Evolutionary conservation across 2,797 vertebrate species (phyloP), one percentile per base, ranked within the genome.

Genomic region (Pangasius mekongensis): DNA sequence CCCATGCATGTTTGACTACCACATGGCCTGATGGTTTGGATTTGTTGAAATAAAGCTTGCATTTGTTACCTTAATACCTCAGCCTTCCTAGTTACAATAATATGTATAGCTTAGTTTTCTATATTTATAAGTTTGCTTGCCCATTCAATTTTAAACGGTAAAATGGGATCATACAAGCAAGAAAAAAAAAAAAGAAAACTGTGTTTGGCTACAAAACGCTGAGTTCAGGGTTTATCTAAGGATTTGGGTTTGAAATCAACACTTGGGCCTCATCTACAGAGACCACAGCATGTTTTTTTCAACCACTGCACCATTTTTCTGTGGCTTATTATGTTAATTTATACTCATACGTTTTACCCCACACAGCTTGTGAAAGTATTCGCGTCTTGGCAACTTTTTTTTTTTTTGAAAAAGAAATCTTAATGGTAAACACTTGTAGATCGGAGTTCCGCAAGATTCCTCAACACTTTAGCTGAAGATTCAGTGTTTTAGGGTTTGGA

Each of bases 241-340:
- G 91, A 89, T 85, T 92, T 89, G 89, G 84, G 90, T 94, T 95
- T 94, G 91, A 93, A 93, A 90, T 87, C 90, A 92, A 92, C 87
- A 91, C 76, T 84, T 52, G 87, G 86, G 91, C 93, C 87, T 91
- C 89, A 91, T 94, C 90, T 88, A 71, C 74, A 89, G 71, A 91
- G 92, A 93, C 93, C 93, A 80, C 93, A 94, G 92, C 91, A 90
- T 84, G 81, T 80, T 80, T 92, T 92, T 91, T 85, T 89, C 91
- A 90, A 87, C 80, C 82, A 39, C 86, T 56, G 85, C 87, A 86
- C 87, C 73, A 83, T 88, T 93, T 89, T 16, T 86, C 89, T 91
- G 89, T 88, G 89, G 90, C 91, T 89, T 86, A 92, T 91, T 89
- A 83, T 91, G 84, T 74, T 92, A 92, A 93, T 92, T 91, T 89